A percentile compares a stretch with the other conserved stretches of the same genome.
These are phyloP conservation scores for Dioctria linearis DNA, from an alignment of 2,888 invertebrate species.

Conservation along the genomic window DNA sequence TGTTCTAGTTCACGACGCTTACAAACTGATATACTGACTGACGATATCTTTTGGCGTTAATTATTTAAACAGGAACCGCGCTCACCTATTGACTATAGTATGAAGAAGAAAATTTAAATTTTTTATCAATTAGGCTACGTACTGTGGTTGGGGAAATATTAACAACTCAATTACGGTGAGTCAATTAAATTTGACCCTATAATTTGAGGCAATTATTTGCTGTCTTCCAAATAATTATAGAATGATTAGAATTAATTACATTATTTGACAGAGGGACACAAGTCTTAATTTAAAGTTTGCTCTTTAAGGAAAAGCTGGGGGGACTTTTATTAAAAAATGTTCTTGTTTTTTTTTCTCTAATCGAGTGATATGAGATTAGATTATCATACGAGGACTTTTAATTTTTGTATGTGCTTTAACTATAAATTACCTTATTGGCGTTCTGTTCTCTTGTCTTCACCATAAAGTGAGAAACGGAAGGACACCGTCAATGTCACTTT, in stretches of 20 bases:
- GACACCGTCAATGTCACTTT: no score
- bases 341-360: no score
- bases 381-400: no score
- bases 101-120: slow-evolving; percentile 28
- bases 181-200: slow-evolving; percentile 23
- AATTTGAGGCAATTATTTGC: slow-evolving; percentile 21
- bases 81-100: no score
- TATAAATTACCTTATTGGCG: no score
- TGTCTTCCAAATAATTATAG: slow-evolving; percentile 4
- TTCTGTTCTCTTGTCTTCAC: no score
- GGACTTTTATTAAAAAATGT: no score
- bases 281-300: neutral
- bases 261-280: neutral
- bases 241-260: neutral
- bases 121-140: slow-evolving; percentile 22
- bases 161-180: slow-evolving; percentile 33
- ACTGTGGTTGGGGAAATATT: neutral
- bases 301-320: neutral
- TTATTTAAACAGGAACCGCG: slow-evolving; percentile 29
- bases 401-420: no score
- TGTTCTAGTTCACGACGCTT: slow-evolving; percentile 31
- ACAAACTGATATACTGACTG: neutral
- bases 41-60: slow-evolving; percentile 28
- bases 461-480: no score
- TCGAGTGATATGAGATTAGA: no score